Base-by-base conservation (phyloP, 2,888 invertebrate genomes). In the Hetaerina titia region DNA sequence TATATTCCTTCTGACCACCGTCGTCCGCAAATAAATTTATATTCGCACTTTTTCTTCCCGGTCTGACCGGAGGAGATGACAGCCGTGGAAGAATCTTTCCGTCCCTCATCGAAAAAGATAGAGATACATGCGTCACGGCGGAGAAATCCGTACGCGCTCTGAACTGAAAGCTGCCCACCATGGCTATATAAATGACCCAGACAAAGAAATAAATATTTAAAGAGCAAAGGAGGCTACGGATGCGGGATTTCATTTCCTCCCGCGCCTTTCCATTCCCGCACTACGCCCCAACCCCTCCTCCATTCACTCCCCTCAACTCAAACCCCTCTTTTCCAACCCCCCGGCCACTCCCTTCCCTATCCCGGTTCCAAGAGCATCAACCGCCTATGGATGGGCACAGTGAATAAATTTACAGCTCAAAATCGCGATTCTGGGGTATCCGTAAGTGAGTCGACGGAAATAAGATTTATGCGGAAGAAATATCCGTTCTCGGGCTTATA, bases 391-490 rank as follows among this genome's bases (percentile, higher is more conserved):
- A 31, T 1, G n/a, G 31, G 11, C 81, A 11, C 13, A 15, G 31
- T n/a, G 31, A 81, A 81, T 81, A 81, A 31, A 81, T 31, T 5
- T 25, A 15, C 2, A 31, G 17, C 60, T 60, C 60, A 31, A 81
- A 81, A 31, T 31, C 31, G 31, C 81, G n/a, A 15, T 25, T 81
- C 81, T 15, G 81, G 5, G 81, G 4, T 11, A 81, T 45, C 45
- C 45, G 45, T 92, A 74, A 69, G 92, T n/a, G 64, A 69, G 81
- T 31, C 13, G 13, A 81, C 45, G 64, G 45, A 74, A 92, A 69
- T 64, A 57, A 92, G 92, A 92, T 74, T 92, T 92, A 74, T 92
- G 69, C 6, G 56, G 31, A 31, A 22, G n/a, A 69, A 74, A 92
- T 92, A 74, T 57, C 56, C 69, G 92, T 92, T 57, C 57, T 56